phyloP scores from a whole-genome alignment of 1,140 invertebrate genomes.

The Pseudomyrmex sp. region DNA sequence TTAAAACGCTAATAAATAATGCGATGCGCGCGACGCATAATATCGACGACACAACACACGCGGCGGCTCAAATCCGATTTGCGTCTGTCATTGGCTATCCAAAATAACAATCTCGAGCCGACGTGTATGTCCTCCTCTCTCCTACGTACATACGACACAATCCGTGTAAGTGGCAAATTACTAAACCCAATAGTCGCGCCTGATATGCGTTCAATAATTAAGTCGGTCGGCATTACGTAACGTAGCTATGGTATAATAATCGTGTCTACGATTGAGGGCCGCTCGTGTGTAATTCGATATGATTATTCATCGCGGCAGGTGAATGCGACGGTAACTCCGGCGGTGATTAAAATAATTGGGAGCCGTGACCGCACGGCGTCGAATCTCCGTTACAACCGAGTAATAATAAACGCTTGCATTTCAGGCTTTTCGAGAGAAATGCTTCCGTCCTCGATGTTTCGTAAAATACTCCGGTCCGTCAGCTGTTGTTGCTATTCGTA shows the following conservation, averaged over 20 bases:
- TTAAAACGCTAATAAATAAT: constrained; percentile 59
- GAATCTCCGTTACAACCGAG: constrained; percentile 63
- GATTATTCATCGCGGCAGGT: constrained; percentile 77
- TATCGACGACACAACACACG: constrained; percentile 57
- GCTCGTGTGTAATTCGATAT: constrained; percentile 76
- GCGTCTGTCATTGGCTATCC: constrained; percentile 71
- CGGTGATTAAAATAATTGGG: constrained; percentile 76
- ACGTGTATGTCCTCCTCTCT: constrained; percentile 55
- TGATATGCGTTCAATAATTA: constrained; percentile 75
- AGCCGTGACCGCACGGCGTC: constrained; percentile 65
- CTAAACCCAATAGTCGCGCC: constrained; percentile 73
- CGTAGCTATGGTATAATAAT: constrained; percentile 74
- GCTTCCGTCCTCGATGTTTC: neutral
- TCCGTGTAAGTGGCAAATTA: constrained; percentile 75
- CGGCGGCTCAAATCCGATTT: constrained; percentile 69
- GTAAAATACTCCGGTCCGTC: neutral
- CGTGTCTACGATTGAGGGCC: constrained; percentile 74
- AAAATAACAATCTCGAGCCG: constrained; percentile 72
- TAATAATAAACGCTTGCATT: constrained; percentile 69
- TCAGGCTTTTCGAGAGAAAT: constrained; percentile 45
- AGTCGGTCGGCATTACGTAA: constrained; percentile 73
- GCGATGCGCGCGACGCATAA: constrained; percentile 32
- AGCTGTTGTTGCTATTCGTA: constrained; percentile 21
- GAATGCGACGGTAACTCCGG: constrained; percentile 72
- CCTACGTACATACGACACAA: constrained; percentile 68